Percentiles rank a stretch among this genome's conserved stretches.
Evolutionary conservation across 2,888 invertebrate species (phyloP).

Genomic region (Bombyx huttoni): DNA sequence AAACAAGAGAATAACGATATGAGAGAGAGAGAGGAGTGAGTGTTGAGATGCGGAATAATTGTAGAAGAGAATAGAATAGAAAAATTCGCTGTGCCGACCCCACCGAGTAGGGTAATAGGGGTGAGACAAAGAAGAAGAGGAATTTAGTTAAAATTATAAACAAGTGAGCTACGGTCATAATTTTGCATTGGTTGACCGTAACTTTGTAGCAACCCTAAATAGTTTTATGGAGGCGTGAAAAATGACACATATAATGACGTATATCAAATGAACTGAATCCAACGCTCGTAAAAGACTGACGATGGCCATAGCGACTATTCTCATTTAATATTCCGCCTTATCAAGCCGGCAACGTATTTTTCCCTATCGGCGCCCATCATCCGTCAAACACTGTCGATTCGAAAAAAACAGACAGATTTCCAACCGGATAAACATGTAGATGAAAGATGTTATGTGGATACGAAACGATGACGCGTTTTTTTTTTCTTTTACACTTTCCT

Average conservation of each 20-base stretch:
- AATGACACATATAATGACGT: constrained; percentile 49
- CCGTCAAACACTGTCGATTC: constrained; percentile 15
- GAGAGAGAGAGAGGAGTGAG: too few relatives aligned
- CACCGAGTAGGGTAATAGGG: too few relatives aligned
- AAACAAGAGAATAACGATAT: too few relatives aligned
- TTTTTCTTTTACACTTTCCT: neutral
- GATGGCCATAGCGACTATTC: constrained; percentile 18
- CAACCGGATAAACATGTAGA: neutral
- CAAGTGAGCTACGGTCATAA: too few relatives aligned
- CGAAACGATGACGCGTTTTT: neutral
- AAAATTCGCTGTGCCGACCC: too few relatives aligned
- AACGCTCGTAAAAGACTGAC: constrained; percentile 25
- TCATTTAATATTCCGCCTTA: constrained; percentile 29
- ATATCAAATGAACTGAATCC: constrained; percentile 27
- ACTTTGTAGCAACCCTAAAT: constrained; percentile 23
- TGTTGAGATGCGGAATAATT: too few relatives aligned
- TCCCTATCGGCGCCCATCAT: constrained; percentile 12
- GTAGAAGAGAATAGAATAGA: too few relatives aligned
- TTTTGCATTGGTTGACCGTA: too few relatives aligned
- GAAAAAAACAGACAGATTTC: neutral
- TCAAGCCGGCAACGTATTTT: constrained; percentile 23
- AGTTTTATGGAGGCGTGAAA: constrained; percentile 42
- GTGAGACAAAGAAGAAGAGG: too few relatives aligned
- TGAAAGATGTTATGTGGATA: neutral
- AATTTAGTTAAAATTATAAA: too few relatives aligned